Evolutionary conservation across 2,113 vertebrate genomes (phyloP).

Genomic region (Psophia crepitans): DNA sequence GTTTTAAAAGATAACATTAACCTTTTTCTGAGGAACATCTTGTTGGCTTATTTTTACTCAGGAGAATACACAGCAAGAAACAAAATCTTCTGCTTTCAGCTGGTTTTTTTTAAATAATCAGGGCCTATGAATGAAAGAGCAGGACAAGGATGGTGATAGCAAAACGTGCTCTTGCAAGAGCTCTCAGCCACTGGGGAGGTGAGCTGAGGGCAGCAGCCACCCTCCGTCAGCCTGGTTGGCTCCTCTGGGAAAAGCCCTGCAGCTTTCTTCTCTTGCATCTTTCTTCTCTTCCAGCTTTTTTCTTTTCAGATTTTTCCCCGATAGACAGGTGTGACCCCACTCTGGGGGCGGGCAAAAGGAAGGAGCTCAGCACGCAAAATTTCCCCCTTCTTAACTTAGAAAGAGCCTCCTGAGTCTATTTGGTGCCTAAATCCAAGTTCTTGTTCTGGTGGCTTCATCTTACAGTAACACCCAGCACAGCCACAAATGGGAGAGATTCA

Average conservation of each 20-base stretch:
- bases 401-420: not conserved
- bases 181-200: not conserved
- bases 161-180: not conserved
- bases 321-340: slow-evolving; percentile 29
- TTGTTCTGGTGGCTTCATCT: not conserved
- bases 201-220: slow-evolving; percentile 46
- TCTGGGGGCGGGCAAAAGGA: not conserved
- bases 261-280: slow-evolving; percentile 47
- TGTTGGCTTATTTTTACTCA: not conserved
- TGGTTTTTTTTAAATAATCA: not conserved
- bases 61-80: not conserved
- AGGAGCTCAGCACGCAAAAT: not conserved
- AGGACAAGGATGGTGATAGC: not conserved
- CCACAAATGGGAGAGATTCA: not conserved
- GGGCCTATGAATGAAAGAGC: not conserved
- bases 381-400: not conserved
- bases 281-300: slow-evolving; percentile 39
- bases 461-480: not conserved
- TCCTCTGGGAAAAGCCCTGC: slow-evolving; percentile 57
- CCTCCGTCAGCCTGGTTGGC: not conserved
- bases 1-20: not conserved
- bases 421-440: not conserved
- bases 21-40: not conserved
- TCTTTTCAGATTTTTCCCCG: slow-evolving; percentile 11
- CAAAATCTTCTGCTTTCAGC: not conserved